These are phyloP conservation scores for Toxotes lorentzi DNA, from an alignment of 2,797 vertebrate genomes.

Conservation along the genomic window DNA sequence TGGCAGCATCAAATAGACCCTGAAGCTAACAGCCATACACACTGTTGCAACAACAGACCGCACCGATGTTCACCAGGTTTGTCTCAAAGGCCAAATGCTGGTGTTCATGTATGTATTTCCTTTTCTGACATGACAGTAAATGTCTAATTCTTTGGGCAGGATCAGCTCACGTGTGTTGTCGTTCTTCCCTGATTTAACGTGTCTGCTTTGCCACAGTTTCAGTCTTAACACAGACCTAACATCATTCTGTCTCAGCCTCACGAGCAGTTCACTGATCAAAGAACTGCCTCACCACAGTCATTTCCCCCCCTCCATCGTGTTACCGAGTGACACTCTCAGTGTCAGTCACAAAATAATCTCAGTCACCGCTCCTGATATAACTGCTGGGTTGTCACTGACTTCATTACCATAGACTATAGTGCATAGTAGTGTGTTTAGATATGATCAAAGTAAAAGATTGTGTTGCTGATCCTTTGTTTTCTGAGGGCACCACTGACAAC, in stretches of 20 bases:
- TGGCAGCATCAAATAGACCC: background rate
- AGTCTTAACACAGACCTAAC: background rate
- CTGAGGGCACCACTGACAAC: background rate
- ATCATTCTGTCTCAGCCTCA: background rate
- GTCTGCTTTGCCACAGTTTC: background rate
- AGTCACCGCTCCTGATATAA: background rate
- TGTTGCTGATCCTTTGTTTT: background rate
- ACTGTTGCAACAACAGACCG: no score
- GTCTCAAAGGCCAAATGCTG: background rate
- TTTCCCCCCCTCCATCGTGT: background rate
- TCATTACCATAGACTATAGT: background rate
- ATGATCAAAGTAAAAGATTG: background rate
- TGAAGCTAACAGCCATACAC: no score
- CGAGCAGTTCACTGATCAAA: constrained; percentile 2
- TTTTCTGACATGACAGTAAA: no score
- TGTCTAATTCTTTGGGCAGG: no score
- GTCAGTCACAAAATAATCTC: background rate
- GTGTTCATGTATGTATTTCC: no score
- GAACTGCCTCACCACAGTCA: background rate
- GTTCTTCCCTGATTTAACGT: background rate
- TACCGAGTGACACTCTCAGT: background rate
- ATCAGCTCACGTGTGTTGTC: background rate
- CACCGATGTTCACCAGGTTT: background rate
- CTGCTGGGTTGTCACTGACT: background rate
- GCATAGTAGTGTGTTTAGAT: background rate